A percentile compares a stretch with the other conserved stretches of the same genome.
These are phyloP conservation scores for Epinephelus coioides DNA, from an alignment of 2,797 vertebrate species.

Conservation along the genomic window DNA sequence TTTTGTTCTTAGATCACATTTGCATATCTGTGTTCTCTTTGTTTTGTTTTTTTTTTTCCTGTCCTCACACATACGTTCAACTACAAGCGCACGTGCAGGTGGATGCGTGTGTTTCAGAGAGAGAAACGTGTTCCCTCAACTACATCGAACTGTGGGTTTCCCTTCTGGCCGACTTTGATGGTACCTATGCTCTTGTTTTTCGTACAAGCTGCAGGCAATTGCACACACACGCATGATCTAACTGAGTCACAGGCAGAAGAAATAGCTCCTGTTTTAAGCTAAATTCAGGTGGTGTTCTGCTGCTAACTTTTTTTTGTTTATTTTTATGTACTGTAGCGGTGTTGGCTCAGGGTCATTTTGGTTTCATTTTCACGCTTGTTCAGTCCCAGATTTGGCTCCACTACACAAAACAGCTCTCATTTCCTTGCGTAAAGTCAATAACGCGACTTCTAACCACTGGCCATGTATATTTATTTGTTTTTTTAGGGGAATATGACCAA, in stretches of 20 bases:
- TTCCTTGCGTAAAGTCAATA: conserved; percentile 4
- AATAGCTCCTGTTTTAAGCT: background rate
- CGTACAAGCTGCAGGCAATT: conserved; percentile 45
- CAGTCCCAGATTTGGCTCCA: background rate
- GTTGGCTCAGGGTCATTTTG: conserved; percentile 6
- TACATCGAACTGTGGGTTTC: conserved; percentile 43
- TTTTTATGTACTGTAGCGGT: background rate
- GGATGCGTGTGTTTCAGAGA: conserved; percentile 34
- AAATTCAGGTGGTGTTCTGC: conserved; percentile 12
- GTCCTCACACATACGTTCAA: conserved; percentile 1
- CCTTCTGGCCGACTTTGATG: conserved; percentile 50
- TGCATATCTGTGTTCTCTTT: conserved; percentile 36
- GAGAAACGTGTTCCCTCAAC: conserved; percentile 34
- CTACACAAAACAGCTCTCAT: background rate
- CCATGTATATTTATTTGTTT: conserved; percentile 1
- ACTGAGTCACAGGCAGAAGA: conserved; percentile 14
- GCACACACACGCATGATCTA: conserved; percentile 14
- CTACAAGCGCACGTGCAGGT: conserved; percentile 41
- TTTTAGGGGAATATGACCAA: background rate
- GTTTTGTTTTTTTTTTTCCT: background rate
- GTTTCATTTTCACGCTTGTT: conserved; percentile 12
- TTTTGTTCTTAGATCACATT: conserved; percentile 39
- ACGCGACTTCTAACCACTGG: background rate
- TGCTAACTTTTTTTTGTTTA: conserved; percentile 4
- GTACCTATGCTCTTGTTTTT: conserved; percentile 54